phyloP scores from a whole-genome alignment of 2,113 vertebrate genomes.

The Saguinus imperator region DNA sequence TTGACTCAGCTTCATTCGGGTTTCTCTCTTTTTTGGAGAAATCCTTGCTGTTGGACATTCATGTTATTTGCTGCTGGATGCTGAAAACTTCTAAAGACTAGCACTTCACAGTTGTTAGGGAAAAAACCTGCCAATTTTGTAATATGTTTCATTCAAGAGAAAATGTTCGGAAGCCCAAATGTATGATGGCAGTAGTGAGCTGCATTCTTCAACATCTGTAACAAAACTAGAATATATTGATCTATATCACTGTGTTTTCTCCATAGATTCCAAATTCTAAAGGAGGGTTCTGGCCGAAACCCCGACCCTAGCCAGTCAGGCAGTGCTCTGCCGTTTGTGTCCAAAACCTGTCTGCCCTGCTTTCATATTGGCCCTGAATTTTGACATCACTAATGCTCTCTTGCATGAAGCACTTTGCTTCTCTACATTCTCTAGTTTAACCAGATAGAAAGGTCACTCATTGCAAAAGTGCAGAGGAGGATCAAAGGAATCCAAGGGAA shows the following conservation, averaged over 20 bases:
- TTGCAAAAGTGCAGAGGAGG: background rate
- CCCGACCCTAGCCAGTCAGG: accelerated
- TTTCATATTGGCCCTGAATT: background rate
- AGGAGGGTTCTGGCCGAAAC: background rate
- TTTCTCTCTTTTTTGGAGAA: background rate
- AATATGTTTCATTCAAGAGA: background rate
- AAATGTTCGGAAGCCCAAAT: background rate
- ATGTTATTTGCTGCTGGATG: background rate
- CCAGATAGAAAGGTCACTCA: background rate
- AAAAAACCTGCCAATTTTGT: background rate
- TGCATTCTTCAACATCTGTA: background rate
- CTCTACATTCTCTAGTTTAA: background rate
- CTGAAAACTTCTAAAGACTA: background rate
- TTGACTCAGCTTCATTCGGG: too few species aligned
- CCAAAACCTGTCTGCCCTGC: background rate
- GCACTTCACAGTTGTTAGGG: accelerated
- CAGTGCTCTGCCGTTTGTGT: background rate
- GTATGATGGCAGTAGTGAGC: accelerated
- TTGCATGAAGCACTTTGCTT: background rate
- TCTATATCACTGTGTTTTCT: background rate
- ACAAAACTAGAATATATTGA: background rate
- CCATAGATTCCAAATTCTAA: background rate
- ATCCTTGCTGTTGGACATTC: too few species aligned
- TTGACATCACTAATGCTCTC: background rate
- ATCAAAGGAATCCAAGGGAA: background rate